A percentile compares a stretch with the other conserved stretches of the same genome.
Evolutionary conservation across 2,797 vertebrate genomes (phyloP).

Genomic region (Lepus oiostolus): DNA sequence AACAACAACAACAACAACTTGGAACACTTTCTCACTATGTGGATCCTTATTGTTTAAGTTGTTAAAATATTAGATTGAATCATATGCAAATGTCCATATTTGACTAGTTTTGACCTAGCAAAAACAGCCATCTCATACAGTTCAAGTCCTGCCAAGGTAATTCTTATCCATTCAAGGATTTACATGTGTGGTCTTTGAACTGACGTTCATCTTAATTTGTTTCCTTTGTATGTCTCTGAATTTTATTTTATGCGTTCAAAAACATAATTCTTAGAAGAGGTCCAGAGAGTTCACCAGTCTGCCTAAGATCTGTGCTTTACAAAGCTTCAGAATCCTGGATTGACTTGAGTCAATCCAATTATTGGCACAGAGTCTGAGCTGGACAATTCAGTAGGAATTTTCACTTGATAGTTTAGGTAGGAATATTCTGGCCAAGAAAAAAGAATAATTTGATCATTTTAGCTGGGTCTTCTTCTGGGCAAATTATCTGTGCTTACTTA

Average conservation of each 20-base stretch:
- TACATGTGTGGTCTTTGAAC: slow-evolving; percentile 19
- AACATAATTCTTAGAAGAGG: slow-evolving; percentile 32
- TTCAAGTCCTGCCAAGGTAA: neutral
- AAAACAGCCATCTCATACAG: neutral
- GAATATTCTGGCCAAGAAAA: neutral
- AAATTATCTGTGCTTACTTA: slow-evolving; percentile 18
- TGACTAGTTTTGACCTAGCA: slow-evolving; percentile 6
- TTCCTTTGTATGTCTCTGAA: slow-evolving; percentile 6
- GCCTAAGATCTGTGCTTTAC: neutral
- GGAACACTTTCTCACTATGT: slow-evolving; percentile 29
- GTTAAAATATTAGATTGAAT: neutral
- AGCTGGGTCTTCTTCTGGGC: neutral
- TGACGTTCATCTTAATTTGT: slow-evolving; percentile 14
- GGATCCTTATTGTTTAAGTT: neutral
- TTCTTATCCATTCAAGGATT: slow-evolving; percentile 60
- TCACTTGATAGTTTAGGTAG: slow-evolving; percentile 2
- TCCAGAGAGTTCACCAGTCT: slow-evolving; percentile 5
- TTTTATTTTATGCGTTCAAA: slow-evolving; percentile 42
- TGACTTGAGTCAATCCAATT: neutral
- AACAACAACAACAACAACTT: neutral
- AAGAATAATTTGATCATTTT: neutral
- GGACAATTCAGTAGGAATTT: slow-evolving; percentile 5
- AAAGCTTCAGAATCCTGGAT: neutral
- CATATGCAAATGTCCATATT: neutral
- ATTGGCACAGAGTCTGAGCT: neutral